Evolutionary conservation across 2,888 invertebrate genomes (phyloP).

Genomic region (Molanna angustata): DNA sequence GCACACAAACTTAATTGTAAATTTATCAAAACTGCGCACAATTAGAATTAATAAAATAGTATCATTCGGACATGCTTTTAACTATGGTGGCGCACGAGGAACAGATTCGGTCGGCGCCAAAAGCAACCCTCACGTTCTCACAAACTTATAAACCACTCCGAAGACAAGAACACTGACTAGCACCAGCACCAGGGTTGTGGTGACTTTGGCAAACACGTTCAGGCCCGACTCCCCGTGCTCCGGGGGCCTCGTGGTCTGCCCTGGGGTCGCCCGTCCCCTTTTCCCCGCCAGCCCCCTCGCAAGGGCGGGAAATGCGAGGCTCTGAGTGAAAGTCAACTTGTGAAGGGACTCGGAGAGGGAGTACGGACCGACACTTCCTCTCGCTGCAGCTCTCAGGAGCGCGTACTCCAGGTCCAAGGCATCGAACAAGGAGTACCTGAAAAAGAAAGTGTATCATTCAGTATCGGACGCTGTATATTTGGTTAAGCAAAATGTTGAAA

Average conservation of each 20-base stretch:
- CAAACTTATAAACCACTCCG: conserved; percentile 71
- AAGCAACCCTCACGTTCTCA: conserved; percentile 74
- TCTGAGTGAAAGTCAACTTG: conserved; percentile 71
- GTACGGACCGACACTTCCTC: conserved; percentile 70
- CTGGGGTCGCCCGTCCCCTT: conserved; percentile 50
- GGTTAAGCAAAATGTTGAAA: too few relatives aligned
- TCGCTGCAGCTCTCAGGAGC: conserved; percentile 63
- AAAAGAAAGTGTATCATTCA: too few relatives aligned
- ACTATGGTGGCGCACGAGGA: conserved; percentile 22
- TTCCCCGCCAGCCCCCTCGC: conserved; percentile 67
- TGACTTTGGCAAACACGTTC: conserved; percentile 68
- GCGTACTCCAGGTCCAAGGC: conserved; percentile 70
- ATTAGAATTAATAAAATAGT: too few relatives aligned
- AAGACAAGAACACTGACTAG: conserved; percentile 69
- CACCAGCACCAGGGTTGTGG: conserved; percentile 66
- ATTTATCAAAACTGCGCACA: too few relatives aligned
- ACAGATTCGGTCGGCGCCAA: conserved; percentile 54
- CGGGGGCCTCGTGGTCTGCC: conserved; percentile 49
- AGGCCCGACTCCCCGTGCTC: conserved; percentile 64
- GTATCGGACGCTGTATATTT: too few relatives aligned
- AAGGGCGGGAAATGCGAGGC: conserved; percentile 68
- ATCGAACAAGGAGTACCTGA: conserved; percentile 70
- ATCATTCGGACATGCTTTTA: too few relatives aligned
- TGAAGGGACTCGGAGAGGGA: conserved; percentile 68
- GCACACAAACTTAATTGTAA: too few relatives aligned